phyloP scores from a whole-genome alignment of 2,888 invertebrate species.

The Luperina testacea region DNA sequence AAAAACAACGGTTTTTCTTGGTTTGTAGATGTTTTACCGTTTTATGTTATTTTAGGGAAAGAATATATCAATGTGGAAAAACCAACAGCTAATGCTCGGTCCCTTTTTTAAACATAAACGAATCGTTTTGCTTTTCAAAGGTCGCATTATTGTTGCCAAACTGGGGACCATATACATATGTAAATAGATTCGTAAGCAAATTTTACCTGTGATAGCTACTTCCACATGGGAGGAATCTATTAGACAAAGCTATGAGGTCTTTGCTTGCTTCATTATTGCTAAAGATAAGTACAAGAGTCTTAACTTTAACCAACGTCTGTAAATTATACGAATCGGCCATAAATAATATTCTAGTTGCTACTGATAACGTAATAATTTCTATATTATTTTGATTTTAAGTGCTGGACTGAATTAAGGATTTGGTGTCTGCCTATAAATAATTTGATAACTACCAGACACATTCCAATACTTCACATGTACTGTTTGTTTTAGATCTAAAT shows the following conservation, averaged over 20 bases:
- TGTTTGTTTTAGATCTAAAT: conserved; percentile 19
- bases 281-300: neutral
- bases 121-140: neutral
- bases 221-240: neutral
- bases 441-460: conserved; percentile 33
- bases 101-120: neutral
- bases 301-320: neutral
- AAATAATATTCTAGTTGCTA: neutral
- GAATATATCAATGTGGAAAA: neutral
- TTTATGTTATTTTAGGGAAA: neutral
- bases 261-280: neutral
- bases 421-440: conserved; percentile 1
- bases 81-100: neutral
- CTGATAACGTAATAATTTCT: neutral
- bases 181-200: neutral
- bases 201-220: neutral
- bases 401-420: conserved; percentile 6
- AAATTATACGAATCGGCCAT: neutral
- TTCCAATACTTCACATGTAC: conserved; percentile 5
- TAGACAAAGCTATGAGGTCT: neutral
- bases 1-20: neutral
- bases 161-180: neutral
- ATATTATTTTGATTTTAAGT: conserved; percentile 8
- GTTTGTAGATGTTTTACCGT: neutral
- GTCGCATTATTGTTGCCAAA: neutral